These are phyloP conservation scores for Zaprionus africanus DNA, from an alignment of 1,140 invertebrate genomes.

Conservation along the genomic window DNA sequence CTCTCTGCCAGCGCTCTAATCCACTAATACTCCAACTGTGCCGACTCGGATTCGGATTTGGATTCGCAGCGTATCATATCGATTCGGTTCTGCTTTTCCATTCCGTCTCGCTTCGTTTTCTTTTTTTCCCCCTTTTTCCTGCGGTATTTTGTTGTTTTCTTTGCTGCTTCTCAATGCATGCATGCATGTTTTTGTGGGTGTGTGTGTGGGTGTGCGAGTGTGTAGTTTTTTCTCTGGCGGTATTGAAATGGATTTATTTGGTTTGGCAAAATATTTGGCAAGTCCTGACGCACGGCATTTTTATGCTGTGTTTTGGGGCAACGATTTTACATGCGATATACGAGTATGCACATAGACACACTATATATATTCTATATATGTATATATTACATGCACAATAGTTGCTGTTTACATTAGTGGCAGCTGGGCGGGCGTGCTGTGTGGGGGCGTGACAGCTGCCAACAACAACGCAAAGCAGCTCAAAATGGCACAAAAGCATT, in stretches of 20 bases:
- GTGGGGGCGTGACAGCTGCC: slow-evolving; percentile 26
- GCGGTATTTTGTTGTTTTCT: neutral
- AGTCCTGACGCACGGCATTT: slow-evolving; percentile 69
- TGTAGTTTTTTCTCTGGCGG: slow-evolving; percentile 16
- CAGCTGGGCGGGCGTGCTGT: slow-evolving; percentile 12
- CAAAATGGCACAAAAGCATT: slow-evolving; percentile 61
- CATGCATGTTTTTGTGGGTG: neutral
- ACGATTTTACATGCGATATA: slow-evolving; percentile 61
- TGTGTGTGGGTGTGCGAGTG: neutral
- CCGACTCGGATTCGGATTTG: slow-evolving; percentile 50
- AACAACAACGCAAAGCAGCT: slow-evolving; percentile 51
- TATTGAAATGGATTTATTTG: slow-evolving; percentile 80
- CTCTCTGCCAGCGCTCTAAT: slow-evolving; percentile 55
- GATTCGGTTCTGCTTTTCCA: slow-evolving; percentile 23
- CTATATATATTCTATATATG: neutral
- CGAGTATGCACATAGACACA: slow-evolving; percentile 21
- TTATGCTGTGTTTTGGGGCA: slow-evolving; percentile 48
- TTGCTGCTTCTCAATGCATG: neutral
- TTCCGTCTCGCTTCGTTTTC: slow-evolving; percentile 15
- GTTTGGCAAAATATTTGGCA: slow-evolving; percentile 77
- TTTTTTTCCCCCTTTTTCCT: slow-evolving; percentile 1
- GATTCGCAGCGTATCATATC: slow-evolving; percentile 59
- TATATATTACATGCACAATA: slow-evolving; percentile 26
- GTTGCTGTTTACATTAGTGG: slow-evolving; percentile 66
- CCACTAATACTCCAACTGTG: slow-evolving; percentile 73